Evolutionary conservation across 2,797 vertebrate genomes (phyloP), one percentile per base, ranked within the genome.

Genomic region (Hoplostethus atlanticus): DNA sequence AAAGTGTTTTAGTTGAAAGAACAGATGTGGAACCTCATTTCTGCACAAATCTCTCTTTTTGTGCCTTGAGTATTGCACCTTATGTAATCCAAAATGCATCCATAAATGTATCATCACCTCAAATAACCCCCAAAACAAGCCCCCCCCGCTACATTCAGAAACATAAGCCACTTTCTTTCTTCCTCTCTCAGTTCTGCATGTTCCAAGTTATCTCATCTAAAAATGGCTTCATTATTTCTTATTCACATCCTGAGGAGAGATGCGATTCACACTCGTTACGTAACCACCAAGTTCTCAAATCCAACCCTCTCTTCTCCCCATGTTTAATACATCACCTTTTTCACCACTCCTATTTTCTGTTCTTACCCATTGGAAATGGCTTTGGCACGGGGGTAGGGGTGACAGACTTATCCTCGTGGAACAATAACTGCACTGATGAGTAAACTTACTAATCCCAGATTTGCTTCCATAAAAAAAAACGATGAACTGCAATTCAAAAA

Each of bases 221-320:
- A 91, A 88, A 83, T 84, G 80, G 79, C 72, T 63, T 83, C 69
- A 77, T 87, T 87, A 84, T 81, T 76, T 80, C 70, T 80, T 71
- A 82, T 85, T 87, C 78, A 75, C 73, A 83, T 64, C 51, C 67
- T 16, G 57, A 76, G 48, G n/a, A 77, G 70, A 77, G 44, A 81
- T 61, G 84, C 25, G 66, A 72, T 87, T 86, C 78, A 72, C 84
- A 85, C 73, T 67, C 46, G 31, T 89, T 86, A 81, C 3, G 31
- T 85, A 86, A 87, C 78, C 65, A 40, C 38, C 53, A 34, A 47
- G 54, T 76, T 80, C 73, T 65, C 54, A 78, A 73, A 74, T 77
- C 61, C 55, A 64, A 28, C 48, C 15, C 16, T 55, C 15, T 15
- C 79, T 65, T 71, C 59, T 70, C 40, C 50, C 53, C 50, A 17